Evolutionary conservation across 2,113 vertebrate species (phyloP), one percentile per base, ranked within the genome.

Genomic region (Kryptolebias marmoratus): DNA sequence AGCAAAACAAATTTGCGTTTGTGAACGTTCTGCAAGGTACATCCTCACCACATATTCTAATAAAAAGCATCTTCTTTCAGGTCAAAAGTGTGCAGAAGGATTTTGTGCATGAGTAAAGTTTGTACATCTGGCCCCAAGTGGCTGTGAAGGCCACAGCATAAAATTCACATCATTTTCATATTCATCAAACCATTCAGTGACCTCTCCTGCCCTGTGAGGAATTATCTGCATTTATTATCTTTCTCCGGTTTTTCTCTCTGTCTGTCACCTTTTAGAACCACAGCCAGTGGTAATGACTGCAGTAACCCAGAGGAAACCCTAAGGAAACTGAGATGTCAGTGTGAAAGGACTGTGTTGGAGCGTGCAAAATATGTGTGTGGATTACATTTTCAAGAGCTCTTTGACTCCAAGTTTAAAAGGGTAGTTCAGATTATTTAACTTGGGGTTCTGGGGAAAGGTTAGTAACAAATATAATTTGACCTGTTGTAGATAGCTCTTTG

Each of bases 161-260:
- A 27, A 30, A 80, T 81, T 79, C 77, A 64, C 39, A 73, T 59
- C 5, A 60, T 87, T 85, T 75, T 75, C 64, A 79, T 75, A 77
- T 70, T 78, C 67, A 79, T 87, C 74, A 80, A 83, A 61, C 45
- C 48, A 48, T 47, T 56, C 74, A 27, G 78, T 82, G 84, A 87
- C 86, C 82, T 64, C 9, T 55, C 4, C 1, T 64, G 77, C 55
- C 80, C 78, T 62, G 15, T 31, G 14, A 45, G 36, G 22, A 82
- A 55, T 82, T 50, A 79, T 77, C 60, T 86, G 82, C 82, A 87
- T 87, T 73, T 59, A 87, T 85, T 85, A 82, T 74, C 48, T 62
- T 55, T 65, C 69, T 68, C 53, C 7, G 11, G 48, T 64, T 36
- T 67, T 71, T 61, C 52, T 36, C 55, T 71, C 31, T 57, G 53